Evolutionary conservation across 1,140 invertebrate genomes (phyloP).

Genomic region (Brevipalpus yothersi): DNA sequence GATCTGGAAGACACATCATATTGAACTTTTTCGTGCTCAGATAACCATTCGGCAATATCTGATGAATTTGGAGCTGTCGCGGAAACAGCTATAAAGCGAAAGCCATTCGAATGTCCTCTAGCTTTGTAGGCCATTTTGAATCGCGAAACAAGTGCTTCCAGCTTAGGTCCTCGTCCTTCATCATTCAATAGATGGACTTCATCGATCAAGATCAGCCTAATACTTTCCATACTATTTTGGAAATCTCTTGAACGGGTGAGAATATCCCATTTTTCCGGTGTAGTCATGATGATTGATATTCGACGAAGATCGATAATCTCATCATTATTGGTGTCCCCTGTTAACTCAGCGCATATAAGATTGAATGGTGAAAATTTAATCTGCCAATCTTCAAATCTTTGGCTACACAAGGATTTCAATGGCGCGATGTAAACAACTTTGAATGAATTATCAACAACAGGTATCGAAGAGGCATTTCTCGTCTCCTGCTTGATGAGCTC

Average conservation of each 20-base stretch:
- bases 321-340: conserved; percentile 41
- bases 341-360: conserved; percentile 37
- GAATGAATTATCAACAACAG: neutral
- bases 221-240: conserved; percentile 28
- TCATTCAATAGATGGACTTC: conserved; percentile 21
- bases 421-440: conserved; percentile 31
- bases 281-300: conserved; percentile 41
- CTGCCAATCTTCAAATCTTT: conserved; percentile 42
- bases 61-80: conserved; percentile 50
- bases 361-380: conserved; percentile 36
- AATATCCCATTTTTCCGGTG: conserved; percentile 62
- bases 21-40: conserved; percentile 14
- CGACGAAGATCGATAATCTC: conserved; percentile 26
- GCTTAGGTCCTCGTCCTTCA: conserved; percentile 29
- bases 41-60: conserved; percentile 46
- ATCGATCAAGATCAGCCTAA: conserved; percentile 52
- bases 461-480: conserved; percentile 24
- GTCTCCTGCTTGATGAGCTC: conserved; percentile 26
- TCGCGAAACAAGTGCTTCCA: conserved; percentile 49
- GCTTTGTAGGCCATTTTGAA: conserved; percentile 31
- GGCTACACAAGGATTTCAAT: conserved; percentile 47
- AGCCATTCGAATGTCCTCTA: neutral
- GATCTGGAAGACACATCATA: neutral
- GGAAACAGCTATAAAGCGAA: conserved; percentile 49
- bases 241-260: conserved; percentile 39